phyloP scores from a whole-genome alignment of 2,888 invertebrate species.

The Craniophora ligustri region DNA sequence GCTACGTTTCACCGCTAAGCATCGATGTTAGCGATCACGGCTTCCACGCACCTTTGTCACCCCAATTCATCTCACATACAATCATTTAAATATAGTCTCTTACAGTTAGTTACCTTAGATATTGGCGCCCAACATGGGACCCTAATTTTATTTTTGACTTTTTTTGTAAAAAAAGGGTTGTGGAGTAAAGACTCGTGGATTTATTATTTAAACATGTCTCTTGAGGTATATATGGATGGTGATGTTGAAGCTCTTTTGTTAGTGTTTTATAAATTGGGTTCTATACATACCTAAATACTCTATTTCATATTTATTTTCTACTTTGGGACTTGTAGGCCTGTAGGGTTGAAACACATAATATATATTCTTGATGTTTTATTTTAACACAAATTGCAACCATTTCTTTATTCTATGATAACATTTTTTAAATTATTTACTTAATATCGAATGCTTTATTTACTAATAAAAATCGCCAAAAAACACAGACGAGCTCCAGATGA shows the following conservation, averaged over 20 bases:
- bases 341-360: constrained; percentile 25
- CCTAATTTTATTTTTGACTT: constrained; percentile 27
- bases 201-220: constrained; percentile 14
- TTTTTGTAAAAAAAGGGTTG: constrained; percentile 78
- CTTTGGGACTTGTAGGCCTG: constrained; percentile 15
- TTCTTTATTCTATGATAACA: constrained; percentile 27
- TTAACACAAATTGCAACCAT: constrained; percentile 33
- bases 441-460: constrained; percentile 34
- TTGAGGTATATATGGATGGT: constrained; percentile 32
- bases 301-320: neutral
- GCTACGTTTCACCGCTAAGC: constrained; percentile 50
- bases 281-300: neutral
- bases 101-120: constrained; percentile 38
- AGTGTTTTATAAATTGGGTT: constrained; percentile 42
- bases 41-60: constrained; percentile 58
- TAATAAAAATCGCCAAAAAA: constrained; percentile 16
- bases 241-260: constrained; percentile 67
- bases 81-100: constrained; percentile 41
- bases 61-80: constrained; percentile 52
- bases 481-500: constrained; percentile 62
- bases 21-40: constrained; percentile 57
- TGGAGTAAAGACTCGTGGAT: constrained; percentile 80
- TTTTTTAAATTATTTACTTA: constrained; percentile 13
- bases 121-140: constrained; percentile 35
- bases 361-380: constrained; percentile 1